A percentile compares a stretch with the other conserved stretches of the same genome.
Conservation (phyloP, 2,113 vertebrate genomes). For the Anser cygnoides region DNA sequence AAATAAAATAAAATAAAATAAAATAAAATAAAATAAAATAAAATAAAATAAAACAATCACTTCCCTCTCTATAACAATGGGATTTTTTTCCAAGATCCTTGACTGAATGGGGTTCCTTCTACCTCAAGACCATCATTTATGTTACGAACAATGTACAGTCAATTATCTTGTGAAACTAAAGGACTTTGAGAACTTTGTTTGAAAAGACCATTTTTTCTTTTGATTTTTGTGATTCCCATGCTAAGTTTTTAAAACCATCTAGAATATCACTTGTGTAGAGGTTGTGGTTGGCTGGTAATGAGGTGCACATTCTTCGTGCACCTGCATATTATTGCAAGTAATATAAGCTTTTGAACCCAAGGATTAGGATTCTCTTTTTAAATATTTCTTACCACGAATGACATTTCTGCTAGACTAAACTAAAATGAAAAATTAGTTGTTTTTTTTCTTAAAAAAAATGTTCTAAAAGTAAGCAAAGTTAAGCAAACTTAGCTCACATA, state of each 20-base stretch:
- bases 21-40: not conserved
- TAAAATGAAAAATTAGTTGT: not conserved
- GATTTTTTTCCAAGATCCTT: not conserved
- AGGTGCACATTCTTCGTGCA: not conserved
- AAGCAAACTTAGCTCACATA: not conserved
- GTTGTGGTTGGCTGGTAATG: not conserved
- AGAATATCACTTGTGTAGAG: not conserved
- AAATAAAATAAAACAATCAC: fast-evolving
- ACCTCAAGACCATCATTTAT: not conserved
- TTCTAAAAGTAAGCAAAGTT: not conserved
- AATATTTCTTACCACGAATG: not conserved
- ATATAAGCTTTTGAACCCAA: not conserved
- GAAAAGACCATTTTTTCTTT: not conserved
- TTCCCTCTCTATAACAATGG: not conserved
- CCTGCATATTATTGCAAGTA: not conserved
- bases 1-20: not conserved
- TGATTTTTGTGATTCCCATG: not conserved
- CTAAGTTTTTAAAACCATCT: not conserved
- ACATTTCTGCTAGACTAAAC: not conserved
- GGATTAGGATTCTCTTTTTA: not conserved
- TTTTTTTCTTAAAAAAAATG: not conserved
- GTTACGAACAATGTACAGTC: not conserved
- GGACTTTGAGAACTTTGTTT: not conserved
- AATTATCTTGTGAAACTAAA: not conserved
- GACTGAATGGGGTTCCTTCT: not conserved